Conservation (phyloP, 2,113 vertebrate species). For the Shinisaurus crocodilurus region DNA sequence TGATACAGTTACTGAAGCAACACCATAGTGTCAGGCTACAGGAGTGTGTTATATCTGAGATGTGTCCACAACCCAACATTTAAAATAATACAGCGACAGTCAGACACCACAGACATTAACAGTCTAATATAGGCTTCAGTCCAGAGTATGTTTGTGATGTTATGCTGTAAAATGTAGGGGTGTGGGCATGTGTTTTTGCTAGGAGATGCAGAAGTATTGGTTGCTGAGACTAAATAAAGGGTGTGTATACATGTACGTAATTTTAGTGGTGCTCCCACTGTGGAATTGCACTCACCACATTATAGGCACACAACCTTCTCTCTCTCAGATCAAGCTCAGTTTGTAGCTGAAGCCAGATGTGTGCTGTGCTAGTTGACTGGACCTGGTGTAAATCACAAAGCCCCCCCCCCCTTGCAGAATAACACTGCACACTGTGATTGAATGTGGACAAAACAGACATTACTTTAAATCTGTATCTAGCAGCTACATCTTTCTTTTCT, state of each 20-base stretch:
- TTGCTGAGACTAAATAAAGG: background rate
- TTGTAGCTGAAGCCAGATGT: background rate
- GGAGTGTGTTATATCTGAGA: background rate
- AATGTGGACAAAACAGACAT: too few relatives aligned
- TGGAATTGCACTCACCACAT: background rate
- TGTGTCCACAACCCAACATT: background rate
- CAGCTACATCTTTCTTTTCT: too few relatives aligned
- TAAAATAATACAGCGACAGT: conserved; percentile 21
- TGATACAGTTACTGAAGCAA: conserved; percentile 12
- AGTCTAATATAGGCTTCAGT: conserved; percentile 1
- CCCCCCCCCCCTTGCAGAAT: too few relatives aligned
- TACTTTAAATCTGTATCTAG: too few relatives aligned
- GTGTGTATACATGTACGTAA: background rate
- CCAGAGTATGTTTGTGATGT: conserved; percentile 6
- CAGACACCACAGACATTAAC: background rate
- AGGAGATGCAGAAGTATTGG: background rate
- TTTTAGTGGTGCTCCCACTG: background rate
- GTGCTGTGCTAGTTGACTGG: background rate
- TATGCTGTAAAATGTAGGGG: background rate
- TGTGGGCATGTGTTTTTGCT: background rate
- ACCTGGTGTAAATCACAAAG: background rate
- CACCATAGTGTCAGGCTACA: background rate
- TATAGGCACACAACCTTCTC: background rate
- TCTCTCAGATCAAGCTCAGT: background rate
- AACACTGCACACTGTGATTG: too few relatives aligned